These are phyloP conservation scores for Oreotrochilus melanogaster DNA, from an alignment of 2,113 vertebrate genomes.

Conservation along the genomic window DNA sequence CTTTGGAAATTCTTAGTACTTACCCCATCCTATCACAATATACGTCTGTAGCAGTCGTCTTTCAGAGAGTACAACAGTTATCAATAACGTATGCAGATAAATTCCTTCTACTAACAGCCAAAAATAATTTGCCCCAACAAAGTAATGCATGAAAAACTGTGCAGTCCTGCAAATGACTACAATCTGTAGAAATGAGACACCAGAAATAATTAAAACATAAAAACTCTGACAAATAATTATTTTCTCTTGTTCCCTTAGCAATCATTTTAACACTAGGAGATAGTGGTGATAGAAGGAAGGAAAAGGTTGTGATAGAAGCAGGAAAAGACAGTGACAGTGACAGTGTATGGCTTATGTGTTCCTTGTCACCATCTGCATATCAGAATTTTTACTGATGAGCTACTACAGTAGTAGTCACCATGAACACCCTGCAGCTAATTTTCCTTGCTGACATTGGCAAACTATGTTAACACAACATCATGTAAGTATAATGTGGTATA, in stretches of 20 bases:
- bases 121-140: conserved; percentile 90
- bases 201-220: background rate
- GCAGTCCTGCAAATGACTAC: conserved; percentile 83
- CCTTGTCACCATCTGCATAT: background rate
- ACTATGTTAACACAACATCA: background rate
- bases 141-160: conserved; percentile 91
- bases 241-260: background rate
- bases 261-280: background rate
- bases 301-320: background rate
- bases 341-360: background rate
- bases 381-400: background rate
- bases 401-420: background rate
- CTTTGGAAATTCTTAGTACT: background rate
- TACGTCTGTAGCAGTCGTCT: conserved; percentile 86
- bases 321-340: background rate
- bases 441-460: background rate
- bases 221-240: background rate
- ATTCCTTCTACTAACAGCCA: conserved; percentile 96
- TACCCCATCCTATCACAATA: conserved; percentile 93
- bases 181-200: conserved; percentile 70
- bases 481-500: no score
- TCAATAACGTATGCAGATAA: conserved; percentile 89
- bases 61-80: conserved; percentile 87
- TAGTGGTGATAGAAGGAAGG: background rate
- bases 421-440: background rate